phyloP scores from a whole-genome alignment of 2,888 invertebrate species.

The Phortica magna region DNA sequence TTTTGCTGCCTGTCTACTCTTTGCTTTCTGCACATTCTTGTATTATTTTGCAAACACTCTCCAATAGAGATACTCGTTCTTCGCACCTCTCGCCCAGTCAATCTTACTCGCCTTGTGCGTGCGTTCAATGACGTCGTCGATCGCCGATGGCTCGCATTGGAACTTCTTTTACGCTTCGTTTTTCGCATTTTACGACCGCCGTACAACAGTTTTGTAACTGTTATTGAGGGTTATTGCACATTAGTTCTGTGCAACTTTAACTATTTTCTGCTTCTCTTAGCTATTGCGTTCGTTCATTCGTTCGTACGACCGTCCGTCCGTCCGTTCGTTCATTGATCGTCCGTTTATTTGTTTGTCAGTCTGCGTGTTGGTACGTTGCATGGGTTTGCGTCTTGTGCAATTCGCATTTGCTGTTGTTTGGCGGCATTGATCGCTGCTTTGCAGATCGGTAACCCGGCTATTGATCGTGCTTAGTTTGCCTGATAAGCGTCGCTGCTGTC shows the following conservation, averaged over 20 bases:
- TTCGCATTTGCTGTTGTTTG: constrained; percentile 38
- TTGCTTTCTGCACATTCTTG: constrained; percentile 22
- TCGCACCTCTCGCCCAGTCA: constrained; percentile 24
- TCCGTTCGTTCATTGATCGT: background rate
- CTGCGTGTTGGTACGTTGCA: background rate
- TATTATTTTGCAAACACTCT: constrained; percentile 13
- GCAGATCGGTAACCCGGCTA: constrained; percentile 30
- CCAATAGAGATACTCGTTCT: constrained; percentile 44
- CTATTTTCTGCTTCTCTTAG: constrained; percentile 38
- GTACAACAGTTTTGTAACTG: constrained; percentile 72
- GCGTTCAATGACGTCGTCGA: constrained; percentile 18
- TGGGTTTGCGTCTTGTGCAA: constrained; percentile 39
- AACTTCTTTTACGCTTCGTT: constrained; percentile 30
- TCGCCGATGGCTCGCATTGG: constrained; percentile 21
- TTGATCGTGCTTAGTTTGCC: constrained; percentile 69
- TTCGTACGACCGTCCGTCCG: background rate
- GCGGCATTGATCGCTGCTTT: constrained; percentile 59
- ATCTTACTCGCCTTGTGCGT: constrained; percentile 13
- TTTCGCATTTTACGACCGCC: constrained; percentile 51
- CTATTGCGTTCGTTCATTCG: constrained; percentile 24
- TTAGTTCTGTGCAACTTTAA: constrained; percentile 31
- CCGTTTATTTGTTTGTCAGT: constrained; percentile 26
- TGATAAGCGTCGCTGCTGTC: constrained; percentile 56
- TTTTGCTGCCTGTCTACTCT: background rate
- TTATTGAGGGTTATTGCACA: constrained; percentile 68